Evolutionary conservation across 2,113 vertebrate genomes (phyloP).

Genomic region (Albula goreensis): DNA sequence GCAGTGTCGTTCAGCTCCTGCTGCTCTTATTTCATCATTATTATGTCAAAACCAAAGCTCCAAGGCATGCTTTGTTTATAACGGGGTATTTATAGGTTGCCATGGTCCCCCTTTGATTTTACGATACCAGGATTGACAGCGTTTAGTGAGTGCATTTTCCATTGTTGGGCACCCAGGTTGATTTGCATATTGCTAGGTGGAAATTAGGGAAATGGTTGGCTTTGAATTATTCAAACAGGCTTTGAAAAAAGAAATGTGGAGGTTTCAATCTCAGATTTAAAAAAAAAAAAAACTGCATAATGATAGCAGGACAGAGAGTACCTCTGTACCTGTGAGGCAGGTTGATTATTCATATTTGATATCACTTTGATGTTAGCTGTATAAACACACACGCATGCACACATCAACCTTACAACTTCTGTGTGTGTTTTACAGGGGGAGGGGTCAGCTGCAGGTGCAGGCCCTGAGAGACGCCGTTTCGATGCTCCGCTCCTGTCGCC

Average conservation of each 20-base stretch:
- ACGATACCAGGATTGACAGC: not conserved
- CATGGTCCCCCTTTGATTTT: slow-evolving; percentile 17
- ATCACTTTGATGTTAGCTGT: not conserved
- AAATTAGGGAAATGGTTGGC: not conserved
- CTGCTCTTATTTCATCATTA: slow-evolving; percentile 4
- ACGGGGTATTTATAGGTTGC: slow-evolving; percentile 1
- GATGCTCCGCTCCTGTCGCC: slow-evolving; percentile 62
- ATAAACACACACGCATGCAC: not conserved
- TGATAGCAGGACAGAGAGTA: not conserved
- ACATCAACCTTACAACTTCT: not conserved
- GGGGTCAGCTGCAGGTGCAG: slow-evolving; percentile 59
- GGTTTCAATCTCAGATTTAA: not conserved
- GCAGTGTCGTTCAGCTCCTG: not conserved
- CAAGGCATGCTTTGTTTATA: slow-evolving; percentile 7
- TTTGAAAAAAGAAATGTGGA: not conserved
- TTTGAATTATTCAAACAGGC: not conserved
- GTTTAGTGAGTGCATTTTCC: not conserved
- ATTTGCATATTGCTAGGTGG: not conserved
- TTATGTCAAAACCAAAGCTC: not conserved
- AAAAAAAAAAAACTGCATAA: not conserved
- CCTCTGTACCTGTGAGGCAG: not conserved
- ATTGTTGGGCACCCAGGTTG: not conserved
- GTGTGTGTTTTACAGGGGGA: slow-evolving; percentile 61
- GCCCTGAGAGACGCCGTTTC: slow-evolving; percentile 63
- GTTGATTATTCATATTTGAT: not conserved